Conservation (phyloP, 2,797 vertebrate species). For the Eidolon dupreanum region DNA sequence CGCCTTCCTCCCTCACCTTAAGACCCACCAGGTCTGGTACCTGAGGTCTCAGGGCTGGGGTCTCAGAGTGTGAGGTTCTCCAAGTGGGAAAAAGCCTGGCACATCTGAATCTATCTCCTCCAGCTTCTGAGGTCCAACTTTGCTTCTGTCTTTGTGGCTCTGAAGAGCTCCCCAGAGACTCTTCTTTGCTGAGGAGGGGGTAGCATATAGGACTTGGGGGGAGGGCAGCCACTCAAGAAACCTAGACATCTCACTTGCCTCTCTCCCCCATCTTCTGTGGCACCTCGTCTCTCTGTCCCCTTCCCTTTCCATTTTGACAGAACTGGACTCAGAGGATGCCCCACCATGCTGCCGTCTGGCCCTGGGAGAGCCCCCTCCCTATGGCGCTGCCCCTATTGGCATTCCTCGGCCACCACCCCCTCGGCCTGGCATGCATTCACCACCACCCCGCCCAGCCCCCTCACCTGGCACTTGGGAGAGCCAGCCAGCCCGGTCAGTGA, state of each 20-base stretch:
- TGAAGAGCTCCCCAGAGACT: not conserved
- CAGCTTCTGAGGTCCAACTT: not conserved
- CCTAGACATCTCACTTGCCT: conserved; percentile 31
- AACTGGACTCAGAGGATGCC: conserved; percentile 82
- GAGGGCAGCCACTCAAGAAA: not conserved
- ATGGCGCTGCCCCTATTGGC: conserved; percentile 79
- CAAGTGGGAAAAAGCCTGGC: not conserved
- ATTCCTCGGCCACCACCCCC: conserved; percentile 82
- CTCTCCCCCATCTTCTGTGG: not conserved
- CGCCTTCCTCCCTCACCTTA: conserved; percentile 4
- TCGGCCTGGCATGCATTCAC: conserved; percentile 95
- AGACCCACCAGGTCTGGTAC: conserved; percentile 43
- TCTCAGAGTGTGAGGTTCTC: not conserved
- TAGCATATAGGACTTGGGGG: not conserved
- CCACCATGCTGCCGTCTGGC: conserved; percentile 77
- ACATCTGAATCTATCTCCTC: not conserved
- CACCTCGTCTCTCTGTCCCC: not conserved
- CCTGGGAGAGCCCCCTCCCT: conserved; percentile 80
- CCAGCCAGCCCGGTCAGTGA: conserved; percentile 92
- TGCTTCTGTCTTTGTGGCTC: conserved; percentile 47
- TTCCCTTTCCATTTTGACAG: conserved; percentile 66
- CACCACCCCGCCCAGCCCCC: conserved; percentile 92
- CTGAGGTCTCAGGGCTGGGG: not conserved
- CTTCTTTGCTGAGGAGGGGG: not conserved
- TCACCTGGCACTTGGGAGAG: conserved; percentile 94